phyloP scores from a whole-genome alignment of 2,113 vertebrate species.

The Prunella fulvescens region DNA sequence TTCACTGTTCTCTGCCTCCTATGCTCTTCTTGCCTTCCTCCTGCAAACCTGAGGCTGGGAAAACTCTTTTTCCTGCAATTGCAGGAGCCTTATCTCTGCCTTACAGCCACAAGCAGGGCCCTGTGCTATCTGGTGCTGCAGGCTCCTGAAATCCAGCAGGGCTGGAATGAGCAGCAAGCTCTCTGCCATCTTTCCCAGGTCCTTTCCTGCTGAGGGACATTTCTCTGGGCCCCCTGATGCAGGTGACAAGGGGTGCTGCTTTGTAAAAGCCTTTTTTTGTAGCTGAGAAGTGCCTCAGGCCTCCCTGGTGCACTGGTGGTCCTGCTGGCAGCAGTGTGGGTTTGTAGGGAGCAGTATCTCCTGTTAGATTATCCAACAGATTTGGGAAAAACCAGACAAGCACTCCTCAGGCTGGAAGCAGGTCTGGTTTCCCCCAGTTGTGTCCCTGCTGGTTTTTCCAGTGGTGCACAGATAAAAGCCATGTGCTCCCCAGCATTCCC shows the following conservation, averaged over 20 bases:
- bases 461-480: neutral
- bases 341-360: neutral
- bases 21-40: neutral
- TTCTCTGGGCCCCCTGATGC: neutral
- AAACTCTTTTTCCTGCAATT: fast-evolving
- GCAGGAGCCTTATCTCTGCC: neutral
- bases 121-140: neutral
- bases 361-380: neutral
- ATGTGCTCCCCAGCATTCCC: fast-evolving
- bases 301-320: neutral
- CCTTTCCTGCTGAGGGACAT: neutral
- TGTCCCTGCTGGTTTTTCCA: neutral
- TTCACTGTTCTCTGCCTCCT: neutral
- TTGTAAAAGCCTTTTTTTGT: neutral
- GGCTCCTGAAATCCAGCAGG: neutral
- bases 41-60: neutral
- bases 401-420: neutral
- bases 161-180: neutral
- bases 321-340: fast-evolving
- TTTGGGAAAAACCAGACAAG: neutral
- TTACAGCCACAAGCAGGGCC: neutral
- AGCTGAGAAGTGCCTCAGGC: neutral
- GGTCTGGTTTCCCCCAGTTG: neutral
- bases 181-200: neutral
- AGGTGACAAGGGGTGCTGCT: neutral